Evolutionary conservation across 2,797 vertebrate species (phyloP).

Genomic region (Crenichthys baileyi): DNA sequence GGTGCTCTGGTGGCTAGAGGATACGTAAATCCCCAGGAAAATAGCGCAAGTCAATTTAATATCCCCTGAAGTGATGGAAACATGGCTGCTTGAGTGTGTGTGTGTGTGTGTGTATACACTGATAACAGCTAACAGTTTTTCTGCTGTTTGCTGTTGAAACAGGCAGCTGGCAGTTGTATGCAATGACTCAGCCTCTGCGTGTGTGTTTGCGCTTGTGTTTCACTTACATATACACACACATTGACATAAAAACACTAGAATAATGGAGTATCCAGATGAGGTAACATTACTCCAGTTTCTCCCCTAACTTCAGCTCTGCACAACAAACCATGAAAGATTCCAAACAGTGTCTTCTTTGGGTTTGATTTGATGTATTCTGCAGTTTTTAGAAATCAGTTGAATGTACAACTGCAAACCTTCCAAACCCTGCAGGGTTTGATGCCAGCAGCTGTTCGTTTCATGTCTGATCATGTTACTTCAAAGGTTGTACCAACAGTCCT

Average conservation of each 20-base stretch:
- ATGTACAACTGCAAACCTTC: not conserved
- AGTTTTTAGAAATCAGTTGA: not conserved
- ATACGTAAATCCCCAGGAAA: slow-evolving; percentile 1
- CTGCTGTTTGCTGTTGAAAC: slow-evolving; percentile 59
- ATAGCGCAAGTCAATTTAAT: not conserved
- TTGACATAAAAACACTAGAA: slow-evolving; percentile 28
- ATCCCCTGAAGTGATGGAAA: slow-evolving; percentile 6
- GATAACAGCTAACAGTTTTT: slow-evolving; percentile 39
- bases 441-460: slow-evolving; percentile 1
- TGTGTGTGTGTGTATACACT: not conserved
- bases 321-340: not conserved
- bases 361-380: not conserved
- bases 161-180: slow-evolving; percentile 42
- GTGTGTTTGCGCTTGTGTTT: slow-evolving; percentile 21
- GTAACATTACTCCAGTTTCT: slow-evolving; percentile 39
- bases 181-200: slow-evolving; percentile 48
- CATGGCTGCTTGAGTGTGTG: not conserved
- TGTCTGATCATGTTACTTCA: slow-evolving; percentile 9
- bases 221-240: slow-evolving; percentile 6
- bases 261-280: slow-evolving; percentile 67
- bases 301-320: slow-evolving; percentile 19
- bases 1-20: not conserved
- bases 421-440: not conserved
- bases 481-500: not conserved
- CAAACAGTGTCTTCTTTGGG: not conserved